Base-by-base conservation (phyloP, 2,797 vertebrate genomes). In the Arnoldichthys spilopterus region DNA sequence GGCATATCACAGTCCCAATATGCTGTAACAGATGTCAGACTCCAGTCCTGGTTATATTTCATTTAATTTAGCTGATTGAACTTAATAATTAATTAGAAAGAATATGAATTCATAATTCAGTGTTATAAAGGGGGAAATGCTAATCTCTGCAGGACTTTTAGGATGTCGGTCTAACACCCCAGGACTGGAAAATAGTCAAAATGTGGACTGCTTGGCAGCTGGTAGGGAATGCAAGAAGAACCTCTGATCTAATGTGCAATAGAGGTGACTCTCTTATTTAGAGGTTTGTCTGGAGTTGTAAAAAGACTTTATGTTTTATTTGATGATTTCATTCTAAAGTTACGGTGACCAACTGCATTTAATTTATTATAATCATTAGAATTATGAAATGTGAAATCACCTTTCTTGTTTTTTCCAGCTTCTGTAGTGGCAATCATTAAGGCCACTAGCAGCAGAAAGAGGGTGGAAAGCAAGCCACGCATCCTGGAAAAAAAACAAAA, bases 381-480 rank as follows among this genome's bases (percentile, higher is more conserved):
- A 13, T 20, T 16, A n/a, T 28, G 32, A 49, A 2, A n/a, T 0
- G 34, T n/a, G 11, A 22, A n/a, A 12, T 69, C 26, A 94, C 95
- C 94, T 94, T 95, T 96, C 88, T 95, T 96, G 86, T 90, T 95
- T 84, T 94, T 97, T 74, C 93, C 94, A 81, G 92, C 94, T 34
- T 94, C 92, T 0, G 91, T 74, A 1, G 91, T 80, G 32, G 92
- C 87, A 0, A 91, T 88, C 90, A 96, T 82, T 77, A 96, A 85
- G 54, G 92, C 78, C 83, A 96, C 77, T 1, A 92, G 49, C 72
- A 93, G 82, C 80, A 92, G 51, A 1, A 84, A 76, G 79, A 91
- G 83, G 79, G 94, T 89, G 78, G 94, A 86, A 88, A 95, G 87
- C 76, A 94, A 73, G 80, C 89, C 88, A 88, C 86, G 93, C 92